Evolutionary conservation across 2,888 invertebrate genomes (phyloP), one percentile per base, ranked within the genome.

Genomic region (Ophonus ardosiacus): DNA sequence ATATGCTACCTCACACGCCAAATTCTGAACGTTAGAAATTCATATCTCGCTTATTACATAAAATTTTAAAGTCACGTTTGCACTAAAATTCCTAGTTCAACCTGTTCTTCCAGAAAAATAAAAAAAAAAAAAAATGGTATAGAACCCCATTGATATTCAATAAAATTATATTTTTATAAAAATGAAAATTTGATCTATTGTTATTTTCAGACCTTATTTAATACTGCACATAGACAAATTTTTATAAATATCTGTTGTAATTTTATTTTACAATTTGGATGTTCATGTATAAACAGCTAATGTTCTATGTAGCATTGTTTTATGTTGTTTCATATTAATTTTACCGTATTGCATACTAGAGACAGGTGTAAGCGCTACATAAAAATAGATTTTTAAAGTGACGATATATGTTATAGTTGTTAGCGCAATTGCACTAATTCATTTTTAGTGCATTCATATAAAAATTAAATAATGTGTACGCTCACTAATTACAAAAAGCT

Each of bases 401-500:
- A 31, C 57, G 4, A 80, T 59, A 80, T 80, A 38, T 80, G 80
- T 78, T 78, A 18, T 76, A 78, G 24, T 78, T 78, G 78, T 57
- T 81, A 81, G 81, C 51, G 81, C 68, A 31, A 56, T 51, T 13
- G 81, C 68, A 81, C 81, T 65, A 24, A 65, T 68, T 81, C 17
- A 40, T 59, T 80, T 76, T 80, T 59, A 61, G 80, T 80, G 80
- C 80, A 80, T 24, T 59, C 40, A 63, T 81, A 81, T 56, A 24
- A 56, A 63, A 81, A 63, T 63, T 63, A 24, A 78, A 78, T 78
- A 80, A 68, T 81, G 24, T 68, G 68, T 51, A 68, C 68, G 81
- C 81, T 68, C 68, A 68, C 68, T 68, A 81, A 81, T 68, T 81
- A 81, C 65, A 85, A 65, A 84, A 88, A 88, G 88, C 88, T 89